A percentile compares a stretch with the other conserved stretches of the same genome.
Conservation (phyloP, 2,888 invertebrate species). For the Conomelus anceps region DNA sequence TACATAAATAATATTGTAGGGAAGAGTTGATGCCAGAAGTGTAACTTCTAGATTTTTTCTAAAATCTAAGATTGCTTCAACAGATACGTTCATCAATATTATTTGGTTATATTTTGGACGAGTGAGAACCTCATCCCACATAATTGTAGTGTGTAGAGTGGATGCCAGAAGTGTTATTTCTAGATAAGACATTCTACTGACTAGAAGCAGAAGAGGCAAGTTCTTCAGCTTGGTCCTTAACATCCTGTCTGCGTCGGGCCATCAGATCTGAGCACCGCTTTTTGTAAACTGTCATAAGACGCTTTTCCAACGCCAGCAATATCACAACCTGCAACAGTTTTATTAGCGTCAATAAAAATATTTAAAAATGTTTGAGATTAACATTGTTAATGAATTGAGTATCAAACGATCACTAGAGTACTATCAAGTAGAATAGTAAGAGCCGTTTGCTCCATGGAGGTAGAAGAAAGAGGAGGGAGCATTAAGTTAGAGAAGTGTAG, state of each 20-base stretch:
- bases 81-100: no score
- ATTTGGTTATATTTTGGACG: background rate
- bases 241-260: conserved; percentile 81
- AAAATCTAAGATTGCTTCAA: no score
- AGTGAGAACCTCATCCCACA: background rate
- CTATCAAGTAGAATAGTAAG: no score
- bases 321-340: conserved; percentile 52
- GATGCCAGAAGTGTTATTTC: background rate
- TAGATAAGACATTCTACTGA: conserved; percentile 26
- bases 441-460: no score
- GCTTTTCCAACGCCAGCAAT: conserved; percentile 71
- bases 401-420: no score
- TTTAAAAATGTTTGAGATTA: background rate
- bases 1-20: background rate
- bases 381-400: no score
- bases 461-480: no score
- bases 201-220: conserved; percentile 47
- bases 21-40: background rate
- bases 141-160: background rate
- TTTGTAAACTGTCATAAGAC: conserved; percentile 63
- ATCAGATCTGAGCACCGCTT: conserved; percentile 68
- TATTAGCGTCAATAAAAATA: background rate
- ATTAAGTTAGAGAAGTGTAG: no score
- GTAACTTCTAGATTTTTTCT: no score
- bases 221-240: conserved; percentile 91